Percentiles rank a stretch among this genome's conserved stretches.
Conservation (phyloP, 2,797 vertebrate genomes). For the Heliangelus exortis region DNA sequence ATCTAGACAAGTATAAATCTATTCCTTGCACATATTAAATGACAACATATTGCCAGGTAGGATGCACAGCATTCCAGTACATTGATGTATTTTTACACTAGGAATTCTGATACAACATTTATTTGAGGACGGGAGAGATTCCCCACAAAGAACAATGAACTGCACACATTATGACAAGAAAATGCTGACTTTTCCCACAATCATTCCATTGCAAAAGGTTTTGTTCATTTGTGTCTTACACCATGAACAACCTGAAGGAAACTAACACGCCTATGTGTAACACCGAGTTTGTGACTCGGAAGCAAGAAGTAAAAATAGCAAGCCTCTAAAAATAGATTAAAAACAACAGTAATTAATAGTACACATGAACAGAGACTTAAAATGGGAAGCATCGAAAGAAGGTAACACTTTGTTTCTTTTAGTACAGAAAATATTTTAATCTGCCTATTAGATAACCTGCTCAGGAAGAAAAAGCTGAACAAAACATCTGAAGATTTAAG, state of each 20-base stretch:
- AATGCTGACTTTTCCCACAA: background rate
- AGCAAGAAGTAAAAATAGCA: background rate
- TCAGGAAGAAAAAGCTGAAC: background rate
- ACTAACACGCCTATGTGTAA: background rate
- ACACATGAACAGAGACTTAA: background rate
- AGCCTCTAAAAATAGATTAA: conserved; percentile 3
- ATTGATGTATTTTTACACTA: background rate
- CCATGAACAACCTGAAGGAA: background rate
- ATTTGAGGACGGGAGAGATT: background rate
- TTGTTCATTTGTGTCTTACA: background rate
- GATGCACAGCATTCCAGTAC: background rate
- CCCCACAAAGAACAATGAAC: background rate
- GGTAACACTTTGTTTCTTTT: background rate
- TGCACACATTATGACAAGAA: background rate
- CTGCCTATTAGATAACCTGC: background rate
- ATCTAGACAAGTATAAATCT: conserved; percentile 3
- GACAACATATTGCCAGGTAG: background rate
- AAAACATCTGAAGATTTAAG: background rate
- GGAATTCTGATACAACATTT: background rate
- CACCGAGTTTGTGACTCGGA: background rate
- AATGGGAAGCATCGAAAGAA: background rate
- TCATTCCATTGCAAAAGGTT: background rate
- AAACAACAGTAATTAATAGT: background rate
- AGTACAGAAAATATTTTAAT: background rate
- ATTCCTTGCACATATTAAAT: conserved; percentile 8